phyloP scores from a whole-genome alignment of 2,797 vertebrate genomes.

The Borostomias antarcticus region DNA sequence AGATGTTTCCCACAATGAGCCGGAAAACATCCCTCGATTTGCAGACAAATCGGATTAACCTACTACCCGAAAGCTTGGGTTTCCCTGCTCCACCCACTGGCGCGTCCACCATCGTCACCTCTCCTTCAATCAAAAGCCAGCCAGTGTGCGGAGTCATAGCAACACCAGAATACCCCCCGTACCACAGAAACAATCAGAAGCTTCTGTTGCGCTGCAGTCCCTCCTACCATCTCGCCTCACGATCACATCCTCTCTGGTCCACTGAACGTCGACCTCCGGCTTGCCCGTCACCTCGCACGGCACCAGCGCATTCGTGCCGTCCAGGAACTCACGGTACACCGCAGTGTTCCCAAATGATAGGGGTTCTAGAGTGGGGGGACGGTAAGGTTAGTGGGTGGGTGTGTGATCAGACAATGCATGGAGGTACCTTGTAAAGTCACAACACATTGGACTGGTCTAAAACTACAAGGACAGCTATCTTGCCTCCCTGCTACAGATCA shows the following conservation, averaged over 20 bases:
- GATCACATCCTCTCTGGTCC: constrained; percentile 47
- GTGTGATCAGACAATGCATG: background rate
- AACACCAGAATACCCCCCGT: constrained; percentile 29
- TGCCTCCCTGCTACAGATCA: too few species aligned
- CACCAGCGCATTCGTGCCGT: constrained; percentile 53
- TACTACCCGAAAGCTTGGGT: background rate
- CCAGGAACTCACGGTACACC: constrained; percentile 73
- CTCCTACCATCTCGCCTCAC: constrained; percentile 62
- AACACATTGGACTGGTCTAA: too few species aligned
- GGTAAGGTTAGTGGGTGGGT: background rate
- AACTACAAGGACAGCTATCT: too few species aligned
- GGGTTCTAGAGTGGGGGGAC: constrained; percentile 55
- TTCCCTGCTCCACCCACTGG: constrained; percentile 9
- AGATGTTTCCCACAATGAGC: constrained; percentile 5
- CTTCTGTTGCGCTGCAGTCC: background rate
- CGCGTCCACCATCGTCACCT: constrained; percentile 32
- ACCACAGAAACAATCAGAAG: constrained; percentile 28
- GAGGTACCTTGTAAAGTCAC: too few species aligned
- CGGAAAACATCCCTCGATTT: constrained; percentile 40
- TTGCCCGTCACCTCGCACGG: constrained; percentile 67
- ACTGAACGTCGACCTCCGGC: constrained; percentile 65
- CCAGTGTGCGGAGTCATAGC: constrained; percentile 22
- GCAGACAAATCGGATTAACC: constrained; percentile 22
- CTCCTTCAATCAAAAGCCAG: constrained; percentile 25
- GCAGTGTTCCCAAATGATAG: constrained; percentile 61